phyloP scores from a whole-genome alignment of 2,797 vertebrate genomes.

The Spea hammondii region DNA sequence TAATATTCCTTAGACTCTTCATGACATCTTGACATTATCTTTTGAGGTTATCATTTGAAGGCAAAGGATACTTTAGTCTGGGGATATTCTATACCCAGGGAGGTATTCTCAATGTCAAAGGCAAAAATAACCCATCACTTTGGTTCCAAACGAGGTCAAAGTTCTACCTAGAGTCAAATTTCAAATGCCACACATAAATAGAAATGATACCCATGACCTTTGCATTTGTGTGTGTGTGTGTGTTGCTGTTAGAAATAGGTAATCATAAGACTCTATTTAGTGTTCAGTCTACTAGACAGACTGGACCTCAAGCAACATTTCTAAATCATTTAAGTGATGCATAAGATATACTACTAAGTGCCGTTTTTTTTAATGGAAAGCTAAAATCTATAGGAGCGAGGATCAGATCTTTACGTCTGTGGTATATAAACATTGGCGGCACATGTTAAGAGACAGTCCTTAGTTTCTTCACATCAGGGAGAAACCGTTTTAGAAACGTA shows the following conservation, averaged over 20 bases:
- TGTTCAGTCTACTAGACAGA: neutral
- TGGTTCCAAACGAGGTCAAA: slow-evolving; percentile 40
- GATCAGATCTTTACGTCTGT: too few relatives aligned
- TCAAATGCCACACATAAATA: slow-evolving; percentile 48
- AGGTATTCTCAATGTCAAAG: slow-evolving; percentile 36
- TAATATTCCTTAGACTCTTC: slow-evolving; percentile 30
- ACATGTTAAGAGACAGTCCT: too few relatives aligned
- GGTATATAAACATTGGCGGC: too few relatives aligned
- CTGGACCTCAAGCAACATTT: neutral
- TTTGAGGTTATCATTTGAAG: slow-evolving; percentile 25
- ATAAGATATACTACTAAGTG: too few relatives aligned
- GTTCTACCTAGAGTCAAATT: slow-evolving; percentile 38
- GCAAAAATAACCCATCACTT: slow-evolving; percentile 39
- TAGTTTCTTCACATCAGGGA: too few relatives aligned
- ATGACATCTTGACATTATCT: slow-evolving; percentile 47
- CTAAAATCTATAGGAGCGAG: too few relatives aligned
- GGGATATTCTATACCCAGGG: slow-evolving; percentile 19
- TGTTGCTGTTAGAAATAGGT: slow-evolving; percentile 9
- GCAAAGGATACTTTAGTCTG: slow-evolving; percentile 31
- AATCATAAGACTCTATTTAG: slow-evolving; percentile 3
- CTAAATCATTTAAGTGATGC: neutral
- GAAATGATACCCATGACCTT: slow-evolving; percentile 41
- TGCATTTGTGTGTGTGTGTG: slow-evolving; percentile 24
- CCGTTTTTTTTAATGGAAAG: too few relatives aligned
- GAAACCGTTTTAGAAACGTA: too few relatives aligned